Evolutionary conservation across 2,113 vertebrate species (phyloP).

Genomic region (Ictalurus furcatus): DNA sequence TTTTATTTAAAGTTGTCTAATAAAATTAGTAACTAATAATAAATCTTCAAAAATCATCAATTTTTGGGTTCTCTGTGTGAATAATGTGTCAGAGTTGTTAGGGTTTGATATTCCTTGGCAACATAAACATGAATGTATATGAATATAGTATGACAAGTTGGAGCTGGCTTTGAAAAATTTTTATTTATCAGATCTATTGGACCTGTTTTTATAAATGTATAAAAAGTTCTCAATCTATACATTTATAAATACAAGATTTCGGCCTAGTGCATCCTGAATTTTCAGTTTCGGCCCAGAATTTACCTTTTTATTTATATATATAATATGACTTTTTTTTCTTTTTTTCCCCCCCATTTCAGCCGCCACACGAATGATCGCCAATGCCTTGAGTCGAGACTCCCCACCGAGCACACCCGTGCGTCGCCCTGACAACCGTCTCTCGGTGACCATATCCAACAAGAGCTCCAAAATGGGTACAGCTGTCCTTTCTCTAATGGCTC

Average conservation of each 20-base stretch:
- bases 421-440: slow-evolving; percentile 82
- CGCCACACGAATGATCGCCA: slow-evolving; percentile 91
- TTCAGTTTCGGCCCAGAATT: no score
- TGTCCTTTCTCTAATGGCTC: neutral
- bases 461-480: slow-evolving; percentile 76
- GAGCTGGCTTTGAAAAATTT: no score
- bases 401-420: slow-evolving; percentile 79
- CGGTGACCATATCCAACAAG: slow-evolving; percentile 88
- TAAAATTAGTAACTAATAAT: neutral
- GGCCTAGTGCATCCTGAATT: no score
- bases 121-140: no score
- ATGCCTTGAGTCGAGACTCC: slow-evolving; percentile 85
- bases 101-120: no score
- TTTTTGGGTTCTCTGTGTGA: neutral
- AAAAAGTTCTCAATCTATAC: no score
- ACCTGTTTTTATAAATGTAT: neutral
- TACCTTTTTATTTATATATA: no score
- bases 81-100: neutral
- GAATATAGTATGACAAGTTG: no score
- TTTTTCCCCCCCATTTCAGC: slow-evolving; percentile 66
- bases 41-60: neutral
- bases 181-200: neutral
- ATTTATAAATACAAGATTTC: no score
- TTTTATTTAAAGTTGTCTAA: neutral
- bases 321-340: neutral